These are phyloP conservation scores for Sarcophaga peregrina DNA, from an alignment of 1,140 invertebrate species.

Conservation along the genomic window DNA sequence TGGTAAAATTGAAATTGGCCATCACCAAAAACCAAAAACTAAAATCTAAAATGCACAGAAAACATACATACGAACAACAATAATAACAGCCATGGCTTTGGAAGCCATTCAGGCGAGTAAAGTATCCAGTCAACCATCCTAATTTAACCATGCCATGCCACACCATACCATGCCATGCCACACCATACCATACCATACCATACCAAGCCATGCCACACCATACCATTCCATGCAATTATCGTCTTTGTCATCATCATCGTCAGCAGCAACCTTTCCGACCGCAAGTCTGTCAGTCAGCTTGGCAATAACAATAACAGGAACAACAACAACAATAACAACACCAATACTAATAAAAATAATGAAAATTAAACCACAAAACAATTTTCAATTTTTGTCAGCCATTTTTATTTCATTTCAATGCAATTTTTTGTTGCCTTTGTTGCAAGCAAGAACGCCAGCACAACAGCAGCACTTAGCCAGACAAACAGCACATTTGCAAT, in stretches of 20 bases:
- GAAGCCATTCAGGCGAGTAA: neutral
- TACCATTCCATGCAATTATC: conserved; percentile 5
- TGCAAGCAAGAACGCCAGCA: neutral
- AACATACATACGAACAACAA: neutral
- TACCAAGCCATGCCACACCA: neutral
- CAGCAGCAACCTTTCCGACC: neutral
- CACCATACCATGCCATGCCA: neutral
- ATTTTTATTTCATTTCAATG: conserved; percentile 22
- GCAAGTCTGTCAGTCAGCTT: conserved; percentile 22
- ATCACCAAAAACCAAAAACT: conserved; percentile 11
- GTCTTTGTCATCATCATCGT: neutral
- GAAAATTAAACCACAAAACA: conserved; percentile 32
- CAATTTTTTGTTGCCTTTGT: neutral
- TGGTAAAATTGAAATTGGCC: conserved; percentile 26
- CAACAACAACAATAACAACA: neutral
- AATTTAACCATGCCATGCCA: conserved; percentile 11
- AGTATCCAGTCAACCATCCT: conserved; percentile 14
- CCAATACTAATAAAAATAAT: neutral
- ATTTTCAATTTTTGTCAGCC: conserved; percentile 38
- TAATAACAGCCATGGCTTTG: neutral
- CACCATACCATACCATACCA: neutral
- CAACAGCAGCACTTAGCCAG: neutral
- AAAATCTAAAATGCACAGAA: neutral
- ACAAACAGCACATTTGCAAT: conserved; percentile 28
- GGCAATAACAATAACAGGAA: neutral